Evolutionary conservation across 1,140 invertebrate species (phyloP), one percentile per base, ranked within the genome.

Genomic region (Drosophila pallidifrons): DNA sequence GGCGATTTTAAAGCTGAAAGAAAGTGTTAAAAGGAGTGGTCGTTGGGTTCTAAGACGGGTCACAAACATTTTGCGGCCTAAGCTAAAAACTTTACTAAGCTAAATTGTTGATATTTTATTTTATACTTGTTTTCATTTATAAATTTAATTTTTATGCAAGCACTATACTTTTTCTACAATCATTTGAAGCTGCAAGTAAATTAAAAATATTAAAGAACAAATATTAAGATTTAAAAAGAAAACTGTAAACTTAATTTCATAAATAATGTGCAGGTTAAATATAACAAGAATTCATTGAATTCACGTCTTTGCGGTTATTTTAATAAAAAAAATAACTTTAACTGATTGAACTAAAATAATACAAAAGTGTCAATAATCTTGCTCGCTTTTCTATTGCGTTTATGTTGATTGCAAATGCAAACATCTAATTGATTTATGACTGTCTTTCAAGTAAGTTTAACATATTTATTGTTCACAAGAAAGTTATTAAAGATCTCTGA

Each of bases 131-230:
- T 25, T 25, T 43, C 11, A n/a, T n/a, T 51, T 30, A 72, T 81
- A 1, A 5, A 13, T 4, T 81, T 81, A 67, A 59, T 81, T 59
- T 73, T 81, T 81, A 81, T 77, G 49, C 11, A 7, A 13, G n/a
- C 16, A 35, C 16, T 13, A 16, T 16, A 38, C 10, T 11, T 45
- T 15, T 32, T 52, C 57, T 58, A 2, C n/a, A 65, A 41, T 70
- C 49, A 81, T 74, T 28, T 64, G 13, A 77, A 82, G 70, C 79
- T 59, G 79, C 79, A 82, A 78, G 70, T 4, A 15, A 7, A n/a
- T 13, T 6, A 47, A 16, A 38, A 57, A 5, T 52, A 52, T 57
- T 25, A 49, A n/a, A 32, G 2, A 54, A 43, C n/a, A 32, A 25
- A 28, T 46, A 49, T 16, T 25, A n/a, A 35, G 1, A 25, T 16